Percentiles rank a stretch among this genome's conserved stretches.
phyloP scores from a whole-genome alignment of 37 sponge, comb jelly and placozoan genomes.

The Halichondria panicea region DNA sequence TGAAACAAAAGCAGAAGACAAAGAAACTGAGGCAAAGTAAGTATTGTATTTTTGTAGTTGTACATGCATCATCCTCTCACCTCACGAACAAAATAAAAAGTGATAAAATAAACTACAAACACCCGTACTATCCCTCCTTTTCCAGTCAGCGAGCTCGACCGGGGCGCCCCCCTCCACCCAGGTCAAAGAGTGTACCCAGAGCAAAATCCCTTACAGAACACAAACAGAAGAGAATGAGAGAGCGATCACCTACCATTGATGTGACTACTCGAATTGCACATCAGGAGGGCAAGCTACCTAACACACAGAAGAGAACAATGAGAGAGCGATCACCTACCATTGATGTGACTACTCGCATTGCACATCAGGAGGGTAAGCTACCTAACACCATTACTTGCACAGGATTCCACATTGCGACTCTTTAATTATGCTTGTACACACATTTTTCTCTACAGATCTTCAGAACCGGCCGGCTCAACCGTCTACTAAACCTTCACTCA shows the following conservation, averaged over 20 bases:
- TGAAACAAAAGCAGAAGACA: too few species aligned
- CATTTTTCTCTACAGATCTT: not conserved
- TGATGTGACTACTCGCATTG: too few species aligned
- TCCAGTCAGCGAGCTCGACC: not conserved
- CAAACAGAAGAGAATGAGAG: not conserved
- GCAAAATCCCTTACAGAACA: not conserved
- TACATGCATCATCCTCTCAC: too few species aligned
- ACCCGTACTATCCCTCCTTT: too few species aligned
- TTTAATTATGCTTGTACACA: too few species aligned
- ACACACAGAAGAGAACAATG: not conserved
- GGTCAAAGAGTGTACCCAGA: not conserved
- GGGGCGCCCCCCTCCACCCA: not conserved
- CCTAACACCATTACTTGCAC: too few species aligned
- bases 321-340: not conserved
- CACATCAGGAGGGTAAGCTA: not conserved
- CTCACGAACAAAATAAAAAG: too few species aligned
- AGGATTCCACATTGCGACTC: too few species aligned
- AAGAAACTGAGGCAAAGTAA: too few species aligned
- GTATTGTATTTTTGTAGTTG: too few species aligned
- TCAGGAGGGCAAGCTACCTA: not conserved
- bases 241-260: not conserved
- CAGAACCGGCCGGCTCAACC: not conserved
- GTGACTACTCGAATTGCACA: not conserved
- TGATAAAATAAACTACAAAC: too few species aligned
- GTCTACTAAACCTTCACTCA: not conserved